A percentile compares a stretch with the other conserved stretches of the same genome.
Evolutionary conservation across 2,113 vertebrate genomes (phyloP).

Genomic region (Lepus timidus): DNA sequence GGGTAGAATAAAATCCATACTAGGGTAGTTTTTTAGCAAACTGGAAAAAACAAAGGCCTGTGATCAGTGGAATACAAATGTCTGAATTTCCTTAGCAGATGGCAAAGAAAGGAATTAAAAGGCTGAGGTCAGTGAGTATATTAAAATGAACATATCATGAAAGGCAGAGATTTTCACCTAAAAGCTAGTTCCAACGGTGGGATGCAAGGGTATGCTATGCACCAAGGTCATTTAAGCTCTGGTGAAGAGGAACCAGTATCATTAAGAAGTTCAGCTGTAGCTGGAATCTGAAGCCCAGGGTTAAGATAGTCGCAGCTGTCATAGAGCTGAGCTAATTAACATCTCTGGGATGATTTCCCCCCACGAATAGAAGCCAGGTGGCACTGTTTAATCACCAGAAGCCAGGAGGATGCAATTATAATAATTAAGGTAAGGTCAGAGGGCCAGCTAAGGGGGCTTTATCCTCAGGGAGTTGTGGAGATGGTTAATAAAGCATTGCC

Average conservation of each 20-base stretch:
- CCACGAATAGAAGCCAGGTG: not conserved
- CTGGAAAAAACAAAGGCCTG: not conserved
- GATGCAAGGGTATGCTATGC: not conserved
- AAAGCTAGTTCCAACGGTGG: not conserved
- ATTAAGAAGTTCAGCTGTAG: not conserved
- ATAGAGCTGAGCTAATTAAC: not conserved
- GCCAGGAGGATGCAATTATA: not conserved
- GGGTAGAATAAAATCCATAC: not conserved
- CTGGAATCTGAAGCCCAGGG: not conserved
- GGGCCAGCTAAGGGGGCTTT: not conserved
- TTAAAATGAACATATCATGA: not conserved
- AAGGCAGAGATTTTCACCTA: not conserved
- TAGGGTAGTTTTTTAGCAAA: not conserved
- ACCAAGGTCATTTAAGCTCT: not conserved
- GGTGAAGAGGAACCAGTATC: not conserved
- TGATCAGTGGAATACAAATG: not conserved
- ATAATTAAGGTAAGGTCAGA: not conserved
- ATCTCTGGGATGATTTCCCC: not conserved
- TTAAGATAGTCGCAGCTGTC: not conserved
- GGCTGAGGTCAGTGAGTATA: not conserved
- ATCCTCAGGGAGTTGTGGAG: not conserved
- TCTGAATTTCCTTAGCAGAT: not conserved
- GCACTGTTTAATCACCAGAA: slow-evolving; percentile 28
- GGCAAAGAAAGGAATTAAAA: not conserved
- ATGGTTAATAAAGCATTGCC: slow-evolving; percentile 6